Evolutionary conservation across 1,140 invertebrate species (phyloP), one percentile per base, ranked within the genome.

Genomic region (Macrobrachium rosenbergii): DNA sequence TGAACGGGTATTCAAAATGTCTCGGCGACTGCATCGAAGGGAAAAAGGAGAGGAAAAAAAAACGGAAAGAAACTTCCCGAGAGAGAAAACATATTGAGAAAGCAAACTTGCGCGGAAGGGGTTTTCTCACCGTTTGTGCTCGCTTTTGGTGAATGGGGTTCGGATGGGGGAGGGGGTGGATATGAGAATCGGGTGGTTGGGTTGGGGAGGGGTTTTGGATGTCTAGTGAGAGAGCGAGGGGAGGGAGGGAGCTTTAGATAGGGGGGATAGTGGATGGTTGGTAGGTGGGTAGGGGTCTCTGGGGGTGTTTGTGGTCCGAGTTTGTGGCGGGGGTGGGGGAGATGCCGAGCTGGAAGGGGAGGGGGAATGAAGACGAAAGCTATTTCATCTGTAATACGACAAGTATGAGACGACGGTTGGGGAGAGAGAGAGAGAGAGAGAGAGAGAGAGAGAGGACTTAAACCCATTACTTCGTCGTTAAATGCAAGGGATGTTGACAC

Each of bases 381-480:
- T n/a, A 43, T 62, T 19, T n/a, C n/a, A 21, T 23, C n/a, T 19
- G 63, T 21, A 43, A 21, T 23, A 62, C 11, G 59, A 37, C 19
- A 67, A 21, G 21, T 62, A 37, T 21, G 28, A 43, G 45, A 37
- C 17, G 23, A 75, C 23, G 16, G 28, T 19, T 21, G 16, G 72
- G 14, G 21, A 28, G n/a, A 75, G 72, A 75, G 72, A 75, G 72
- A 75, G 72, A 75, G 23, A 75, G 72, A 75, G 23, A 75, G 72
- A 75, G 23, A 75, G 72, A 75, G 23, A 75, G 72, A 75, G 52
- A 52, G 52, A 37, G 28, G 3, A 37, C 28, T 37, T 37, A 37
- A 37, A 37, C 28, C 28, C 28, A 37, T 37, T 37, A 37, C 28
- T 37, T 37, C 28, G 1, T 37, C 28, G 28, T 37, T 37, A 37